Percentiles rank a stretch among this genome's conserved stretches.
Evolutionary conservation across 2,797 vertebrate species (phyloP).

Genomic region (Gymnoscopelus microlampas): DNA sequence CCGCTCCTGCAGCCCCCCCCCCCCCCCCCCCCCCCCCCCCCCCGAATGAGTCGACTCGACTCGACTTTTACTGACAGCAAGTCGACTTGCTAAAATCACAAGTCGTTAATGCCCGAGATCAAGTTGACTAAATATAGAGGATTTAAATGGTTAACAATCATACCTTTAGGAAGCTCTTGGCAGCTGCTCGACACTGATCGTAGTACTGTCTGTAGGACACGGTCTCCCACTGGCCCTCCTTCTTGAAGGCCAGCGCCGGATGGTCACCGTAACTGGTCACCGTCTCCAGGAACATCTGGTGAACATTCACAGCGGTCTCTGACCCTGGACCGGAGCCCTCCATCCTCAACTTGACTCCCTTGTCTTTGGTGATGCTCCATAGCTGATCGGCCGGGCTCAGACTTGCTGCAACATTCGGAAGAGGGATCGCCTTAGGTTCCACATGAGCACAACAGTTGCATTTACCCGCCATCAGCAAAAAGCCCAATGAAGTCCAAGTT

Average conservation of each 20-base stretch:
- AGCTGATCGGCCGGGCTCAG: conserved; percentile 70
- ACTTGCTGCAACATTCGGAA: conserved; percentile 21
- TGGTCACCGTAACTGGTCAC: conserved; percentile 63
- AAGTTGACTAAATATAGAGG: too few species aligned
- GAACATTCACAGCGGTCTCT: conserved; percentile 73
- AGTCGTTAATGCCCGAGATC: too few species aligned
- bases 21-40: too few species aligned
- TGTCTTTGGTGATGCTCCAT: conserved; percentile 71
- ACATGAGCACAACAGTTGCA: conserved; percentile 21
- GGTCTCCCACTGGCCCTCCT: conserved; percentile 62
- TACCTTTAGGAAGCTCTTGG: conserved; percentile 86
- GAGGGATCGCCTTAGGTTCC: conserved; percentile 33
- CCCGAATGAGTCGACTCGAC: too few species aligned
- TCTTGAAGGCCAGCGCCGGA: conserved; percentile 73
- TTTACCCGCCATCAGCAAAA: conserved; percentile 28
- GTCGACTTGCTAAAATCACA: too few species aligned
- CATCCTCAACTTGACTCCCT: conserved; percentile 78
- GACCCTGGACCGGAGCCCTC: conserved; percentile 68
- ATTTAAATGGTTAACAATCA: conserved; percentile 15
- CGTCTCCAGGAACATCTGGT: conserved; percentile 79
- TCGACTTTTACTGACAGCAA: too few species aligned
- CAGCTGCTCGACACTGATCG: conserved; percentile 76
- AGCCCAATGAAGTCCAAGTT: background rate
- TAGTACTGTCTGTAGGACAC: conserved; percentile 80
- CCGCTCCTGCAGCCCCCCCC: too few species aligned